These are phyloP conservation scores for Hippocampus barbouri DNA, from an alignment of 2,113 vertebrate genomes.

Conservation along the genomic window DNA sequence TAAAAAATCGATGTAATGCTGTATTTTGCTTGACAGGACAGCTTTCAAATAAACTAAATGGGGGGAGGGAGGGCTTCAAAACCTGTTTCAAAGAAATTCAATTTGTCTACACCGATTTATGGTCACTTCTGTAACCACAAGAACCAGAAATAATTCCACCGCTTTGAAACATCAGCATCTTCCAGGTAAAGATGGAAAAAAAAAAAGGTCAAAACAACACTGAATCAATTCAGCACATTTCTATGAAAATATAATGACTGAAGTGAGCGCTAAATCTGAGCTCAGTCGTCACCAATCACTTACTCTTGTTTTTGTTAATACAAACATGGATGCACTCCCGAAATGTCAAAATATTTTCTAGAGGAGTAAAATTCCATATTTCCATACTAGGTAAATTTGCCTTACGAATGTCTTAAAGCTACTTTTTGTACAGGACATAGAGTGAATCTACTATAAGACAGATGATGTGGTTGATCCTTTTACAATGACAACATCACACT, in stretches of 20 bases:
- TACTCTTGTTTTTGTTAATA: background rate
- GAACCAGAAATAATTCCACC: background rate
- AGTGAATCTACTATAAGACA: slow-evolving; percentile 45
- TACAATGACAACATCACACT: slow-evolving; percentile 19
- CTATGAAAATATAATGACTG: background rate
- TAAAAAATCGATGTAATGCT: background rate
- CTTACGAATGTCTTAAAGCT: slow-evolving; percentile 1
- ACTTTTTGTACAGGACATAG: slow-evolving; percentile 36
- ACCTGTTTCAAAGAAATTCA: background rate
- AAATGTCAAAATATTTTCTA: background rate
- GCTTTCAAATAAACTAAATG: background rate
- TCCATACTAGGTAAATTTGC: background rate
- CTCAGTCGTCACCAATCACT: background rate
- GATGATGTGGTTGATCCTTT: slow-evolving; percentile 40
- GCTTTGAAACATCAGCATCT: background rate
- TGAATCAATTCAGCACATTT: background rate
- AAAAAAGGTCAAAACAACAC: background rate
- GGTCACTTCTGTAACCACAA: background rate
- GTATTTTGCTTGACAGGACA: background rate
- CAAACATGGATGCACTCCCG: slow-evolving; percentile 1
- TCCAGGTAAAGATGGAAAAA: background rate
- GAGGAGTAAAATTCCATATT: background rate
- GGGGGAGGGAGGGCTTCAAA: background rate
- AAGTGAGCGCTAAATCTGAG: background rate
- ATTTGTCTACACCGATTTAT: slow-evolving; percentile 2